Evolutionary conservation across 2,797 vertebrate genomes (phyloP), one percentile per base, ranked within the genome.

Genomic region (Pipistrellus pygmaeus): DNA sequence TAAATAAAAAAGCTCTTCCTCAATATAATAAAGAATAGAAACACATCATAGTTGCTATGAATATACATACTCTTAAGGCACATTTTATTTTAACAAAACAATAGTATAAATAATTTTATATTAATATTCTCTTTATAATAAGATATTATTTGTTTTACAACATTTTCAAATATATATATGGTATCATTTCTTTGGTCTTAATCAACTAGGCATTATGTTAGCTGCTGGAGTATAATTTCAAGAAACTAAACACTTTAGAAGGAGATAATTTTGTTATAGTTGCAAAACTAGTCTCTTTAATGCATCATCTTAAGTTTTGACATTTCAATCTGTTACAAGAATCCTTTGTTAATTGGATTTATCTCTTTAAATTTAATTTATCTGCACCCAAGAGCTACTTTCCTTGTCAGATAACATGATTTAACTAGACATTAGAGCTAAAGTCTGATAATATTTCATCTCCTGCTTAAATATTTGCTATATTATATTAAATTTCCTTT

Each of bases 391-490:
- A 96, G 55, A 93, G 35, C 69, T 83, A 83, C 69, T 92, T 93
- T 90, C 57, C 80, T 92, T 95, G 91, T 80, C 86, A 76, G 53
- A 72, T 89, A 95, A 94, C 48, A 85, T 57, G 30, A 95, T 95
- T 96, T 94, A 72, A 35, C n/a, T 80, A 27, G 53, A 88, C 90
- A 90, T 92, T 90, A 81, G 32, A 75, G 38, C 68, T 69, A 82
- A 94, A 95, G 25, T 11, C 44, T 83, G 83, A 90, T 85, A 85
- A 92, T 92, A 85, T 92, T 92, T 96, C 44, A 94, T 94, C 38
- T 81, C 51, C n/a, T 82, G n/a, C 80, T 95, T 95, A 95, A 96
- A 96, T 93, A 83, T 95, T 92, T 96, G 89, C 62, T 95, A 66
- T 55, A 71, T 35, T 12, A 95, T 93, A 93, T 94, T 93, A 92